Conservation (phyloP, 2,113 vertebrate species). For the Corythaeola cristata region DNA sequence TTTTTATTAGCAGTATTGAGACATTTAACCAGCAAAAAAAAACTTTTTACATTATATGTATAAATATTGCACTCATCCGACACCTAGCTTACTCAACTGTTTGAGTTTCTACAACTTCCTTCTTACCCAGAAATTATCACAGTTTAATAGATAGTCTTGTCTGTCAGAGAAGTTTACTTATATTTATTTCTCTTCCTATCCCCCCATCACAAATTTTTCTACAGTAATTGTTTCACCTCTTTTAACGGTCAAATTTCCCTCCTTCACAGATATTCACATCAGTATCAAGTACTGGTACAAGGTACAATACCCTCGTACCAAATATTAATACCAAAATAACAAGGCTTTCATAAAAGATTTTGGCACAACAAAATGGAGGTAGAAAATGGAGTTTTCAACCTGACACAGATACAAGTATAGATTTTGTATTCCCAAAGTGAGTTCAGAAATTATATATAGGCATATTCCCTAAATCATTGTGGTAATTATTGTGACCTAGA, state of each 20-base stretch:
- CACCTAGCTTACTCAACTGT: background rate
- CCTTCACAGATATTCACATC: background rate
- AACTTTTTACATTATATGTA: background rate
- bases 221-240: background rate
- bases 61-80: background rate
- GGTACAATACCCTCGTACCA: background rate
- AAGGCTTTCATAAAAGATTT: background rate
- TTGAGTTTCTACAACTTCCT: background rate
- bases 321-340: background rate
- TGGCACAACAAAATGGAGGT: background rate
- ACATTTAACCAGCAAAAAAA: background rate
- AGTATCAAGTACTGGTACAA: background rate
- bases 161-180: background rate
- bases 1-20: background rate
- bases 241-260: background rate
- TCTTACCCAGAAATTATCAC: background rate
- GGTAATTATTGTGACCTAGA: conserved; percentile 57
- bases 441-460: background rate
- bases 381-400: background rate
- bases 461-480: conserved; percentile 47
- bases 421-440: background rate
- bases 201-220: background rate
- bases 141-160: background rate
- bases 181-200: background rate
- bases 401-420: conserved; percentile 10